These are phyloP conservation scores for Rhabdomys pumilio DNA, from an alignment of 2,797 vertebrate species.

Conservation along the genomic window DNA sequence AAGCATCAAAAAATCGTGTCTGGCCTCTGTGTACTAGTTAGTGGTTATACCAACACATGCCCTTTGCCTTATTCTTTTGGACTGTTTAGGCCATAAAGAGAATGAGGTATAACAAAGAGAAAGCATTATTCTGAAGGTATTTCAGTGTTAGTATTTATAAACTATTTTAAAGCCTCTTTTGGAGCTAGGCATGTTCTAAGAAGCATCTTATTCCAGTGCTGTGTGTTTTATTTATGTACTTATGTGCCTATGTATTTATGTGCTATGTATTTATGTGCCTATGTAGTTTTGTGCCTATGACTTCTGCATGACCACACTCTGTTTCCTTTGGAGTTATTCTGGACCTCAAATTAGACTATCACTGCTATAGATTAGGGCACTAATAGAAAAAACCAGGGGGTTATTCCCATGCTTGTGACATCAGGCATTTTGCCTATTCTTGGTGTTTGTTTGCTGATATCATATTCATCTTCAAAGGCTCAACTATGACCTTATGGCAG, in stretches of 20 bases:
- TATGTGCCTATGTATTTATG: constrained; percentile 23
- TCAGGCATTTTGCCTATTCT: not conserved
- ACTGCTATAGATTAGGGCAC: not conserved
- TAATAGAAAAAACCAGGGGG: not conserved
- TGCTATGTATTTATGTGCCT: not conserved
- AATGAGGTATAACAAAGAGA: not conserved
- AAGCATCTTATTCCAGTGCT: not conserved
- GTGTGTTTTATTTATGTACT: not conserved
- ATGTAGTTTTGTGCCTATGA: constrained; percentile 5
- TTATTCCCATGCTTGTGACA: not conserved
- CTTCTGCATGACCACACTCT: constrained; percentile 33
- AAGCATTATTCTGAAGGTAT: not conserved
- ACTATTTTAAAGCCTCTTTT: constrained; percentile 46
- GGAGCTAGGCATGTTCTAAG: not conserved
- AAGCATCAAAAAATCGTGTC: not conserved
- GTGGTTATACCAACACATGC: not conserved
- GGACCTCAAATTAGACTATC: not conserved
- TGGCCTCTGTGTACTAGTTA: not conserved
- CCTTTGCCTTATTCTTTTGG: not conserved
- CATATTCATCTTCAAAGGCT: not conserved
- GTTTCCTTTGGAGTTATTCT: not conserved
- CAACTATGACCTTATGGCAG: not conserved
- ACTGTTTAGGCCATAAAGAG: not conserved
- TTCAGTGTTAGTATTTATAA: constrained; percentile 4
- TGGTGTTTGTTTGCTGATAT: not conserved